Percentiles rank a stretch among this genome's conserved stretches.
Evolutionary conservation across 2,888 invertebrate genomes (phyloP).

Genomic region (Eristalinus aeneus): DNA sequence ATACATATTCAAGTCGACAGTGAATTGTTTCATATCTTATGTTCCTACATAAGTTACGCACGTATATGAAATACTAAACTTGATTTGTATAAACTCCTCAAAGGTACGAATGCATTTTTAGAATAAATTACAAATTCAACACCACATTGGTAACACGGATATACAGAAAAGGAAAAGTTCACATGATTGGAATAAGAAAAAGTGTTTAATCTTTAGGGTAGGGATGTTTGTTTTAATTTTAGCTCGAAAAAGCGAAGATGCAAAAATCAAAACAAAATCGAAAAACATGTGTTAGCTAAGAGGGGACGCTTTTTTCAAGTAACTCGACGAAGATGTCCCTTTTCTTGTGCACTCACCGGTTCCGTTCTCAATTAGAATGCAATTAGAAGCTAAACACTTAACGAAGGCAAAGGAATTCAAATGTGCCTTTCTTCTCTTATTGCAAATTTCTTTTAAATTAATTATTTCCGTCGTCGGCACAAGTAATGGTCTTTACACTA

Average conservation of each 20-base stretch:
- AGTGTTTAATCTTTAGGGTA: neutral
- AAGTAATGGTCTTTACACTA: conserved; percentile 20
- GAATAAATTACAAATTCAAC: too few relatives aligned
- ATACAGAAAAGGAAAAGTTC: neutral
- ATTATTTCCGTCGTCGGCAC: conserved; percentile 21
- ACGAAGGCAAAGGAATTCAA: neutral
- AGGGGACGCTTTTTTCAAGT: neutral
- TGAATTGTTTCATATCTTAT: too few relatives aligned
- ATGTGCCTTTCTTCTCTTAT: neutral
- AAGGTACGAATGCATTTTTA: too few relatives aligned
- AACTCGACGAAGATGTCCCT: neutral
- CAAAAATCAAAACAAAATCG: neutral
- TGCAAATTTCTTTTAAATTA: neutral
- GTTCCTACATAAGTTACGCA: too few relatives aligned
- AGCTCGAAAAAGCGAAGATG: neutral
- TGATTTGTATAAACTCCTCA: too few relatives aligned
- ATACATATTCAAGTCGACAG: too few relatives aligned
- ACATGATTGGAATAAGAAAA: neutral
- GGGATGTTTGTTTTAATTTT: conserved; percentile 31
- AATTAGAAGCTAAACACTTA: neutral
- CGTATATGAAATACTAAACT: too few relatives aligned
- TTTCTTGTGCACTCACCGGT: conserved; percentile 33
- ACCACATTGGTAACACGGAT: neutral
- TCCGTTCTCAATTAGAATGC: conserved; percentile 1
- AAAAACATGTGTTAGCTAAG: neutral